A percentile compares a stretch with the other conserved stretches of the same genome.
phyloP scores from a whole-genome alignment of 2,888 invertebrate species.

The Atethmia centrago region DNA sequence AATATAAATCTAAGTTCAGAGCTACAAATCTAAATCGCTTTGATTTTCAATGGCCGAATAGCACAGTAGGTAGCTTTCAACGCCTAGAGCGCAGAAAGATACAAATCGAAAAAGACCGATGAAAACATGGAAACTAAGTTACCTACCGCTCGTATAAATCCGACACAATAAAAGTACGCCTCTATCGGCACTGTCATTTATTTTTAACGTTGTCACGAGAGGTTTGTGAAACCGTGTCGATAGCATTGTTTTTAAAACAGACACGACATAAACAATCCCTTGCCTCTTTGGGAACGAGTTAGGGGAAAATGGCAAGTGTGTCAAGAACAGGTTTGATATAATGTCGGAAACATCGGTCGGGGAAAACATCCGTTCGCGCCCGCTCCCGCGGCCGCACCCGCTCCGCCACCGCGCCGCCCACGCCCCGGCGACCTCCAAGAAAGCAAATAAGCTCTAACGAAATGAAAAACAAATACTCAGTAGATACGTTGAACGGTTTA shows the following conservation, averaged over 20 bases:
- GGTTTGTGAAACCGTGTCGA: conserved; percentile 67
- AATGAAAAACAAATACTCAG: conserved; percentile 75
- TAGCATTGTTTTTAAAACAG: conserved; percentile 68
- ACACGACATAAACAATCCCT: conserved; percentile 74
- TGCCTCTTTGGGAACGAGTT: conserved; percentile 73
- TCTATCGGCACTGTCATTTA: conserved; percentile 72
- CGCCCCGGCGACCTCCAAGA: conserved; percentile 58
- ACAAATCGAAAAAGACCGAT: conserved; percentile 71
- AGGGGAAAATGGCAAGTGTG: conserved; percentile 72
- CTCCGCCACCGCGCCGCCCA: conserved; percentile 1
- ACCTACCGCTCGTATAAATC: conserved; percentile 76
- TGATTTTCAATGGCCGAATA: conserved; percentile 63
- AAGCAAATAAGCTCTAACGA: conserved; percentile 72
- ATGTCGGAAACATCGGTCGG: conserved; percentile 71
- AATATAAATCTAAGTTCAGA: conserved; percentile 56
- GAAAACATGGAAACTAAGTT: conserved; percentile 74
- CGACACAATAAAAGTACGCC: conserved; percentile 67
- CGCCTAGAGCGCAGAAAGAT: conserved; percentile 68
- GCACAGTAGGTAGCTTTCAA: conserved; percentile 64
- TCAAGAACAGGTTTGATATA: conserved; percentile 75
- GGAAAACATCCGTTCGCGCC: conserved; percentile 74
- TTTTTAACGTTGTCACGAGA: conserved; percentile 71
- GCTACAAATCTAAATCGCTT: conserved; percentile 61
- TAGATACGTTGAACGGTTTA: conserved; percentile 56
- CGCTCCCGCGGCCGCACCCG: conserved; percentile 21